phyloP scores from a whole-genome alignment of 2,888 invertebrate species.

The Blomia tropicalis region DNA sequence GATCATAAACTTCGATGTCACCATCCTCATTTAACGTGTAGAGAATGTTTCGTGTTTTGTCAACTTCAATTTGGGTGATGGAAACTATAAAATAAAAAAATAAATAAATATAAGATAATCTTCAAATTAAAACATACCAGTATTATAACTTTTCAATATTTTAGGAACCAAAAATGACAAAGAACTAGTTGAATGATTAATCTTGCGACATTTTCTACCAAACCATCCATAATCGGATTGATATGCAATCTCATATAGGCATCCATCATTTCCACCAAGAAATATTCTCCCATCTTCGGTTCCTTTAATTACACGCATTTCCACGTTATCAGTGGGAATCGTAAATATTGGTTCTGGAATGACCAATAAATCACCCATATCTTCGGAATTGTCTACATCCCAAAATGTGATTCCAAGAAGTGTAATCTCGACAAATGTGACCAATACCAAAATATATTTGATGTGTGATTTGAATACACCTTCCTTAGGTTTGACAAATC shows the following conservation, averaged over 20 bases:
- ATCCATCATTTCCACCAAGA: constrained; percentile 83
- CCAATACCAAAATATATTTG: constrained; percentile 71
- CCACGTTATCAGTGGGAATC: constrained; percentile 70
- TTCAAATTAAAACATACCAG: constrained; percentile 35
- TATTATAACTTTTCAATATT: constrained; percentile 66
- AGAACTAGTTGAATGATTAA: constrained; percentile 76
- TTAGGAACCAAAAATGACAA: constrained; percentile 75
- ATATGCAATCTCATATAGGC: constrained; percentile 82
- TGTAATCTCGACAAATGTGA: constrained; percentile 86
- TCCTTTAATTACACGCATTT: constrained; percentile 63
- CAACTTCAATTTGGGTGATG: constrained; percentile 65
- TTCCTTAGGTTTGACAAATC: constrained; percentile 63
- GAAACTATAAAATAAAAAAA: constrained; percentile 47
- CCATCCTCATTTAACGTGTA: constrained; percentile 81
- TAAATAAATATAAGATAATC: background rate
- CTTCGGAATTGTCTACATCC: background rate
- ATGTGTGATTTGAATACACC: constrained; percentile 76
- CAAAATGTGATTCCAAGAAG: constrained; percentile 55
- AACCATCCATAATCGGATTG: constrained; percentile 66
- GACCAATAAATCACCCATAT: constrained; percentile 54
- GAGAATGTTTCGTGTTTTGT: constrained; percentile 69
- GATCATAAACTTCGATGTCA: constrained; percentile 55
- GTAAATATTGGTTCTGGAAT: constrained; percentile 88
- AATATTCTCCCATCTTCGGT: constrained; percentile 74
- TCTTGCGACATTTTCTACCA: constrained; percentile 65